These are phyloP conservation scores for Caretta caretta DNA, from an alignment of 2,113 vertebrate genomes.

Conservation along the genomic window DNA sequence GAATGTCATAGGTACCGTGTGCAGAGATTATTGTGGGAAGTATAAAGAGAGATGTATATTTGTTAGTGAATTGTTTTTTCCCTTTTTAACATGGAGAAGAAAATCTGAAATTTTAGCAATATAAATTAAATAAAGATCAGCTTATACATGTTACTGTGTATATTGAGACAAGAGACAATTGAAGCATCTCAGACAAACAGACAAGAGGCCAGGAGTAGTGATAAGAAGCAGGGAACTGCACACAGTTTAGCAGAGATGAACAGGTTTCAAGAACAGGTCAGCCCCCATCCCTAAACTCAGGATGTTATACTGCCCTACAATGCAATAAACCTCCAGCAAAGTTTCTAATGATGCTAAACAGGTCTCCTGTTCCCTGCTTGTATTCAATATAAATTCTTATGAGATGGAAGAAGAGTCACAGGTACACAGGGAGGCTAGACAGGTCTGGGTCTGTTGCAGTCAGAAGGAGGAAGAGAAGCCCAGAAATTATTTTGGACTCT, in stretches of 20 bases:
- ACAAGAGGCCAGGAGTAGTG: neutral
- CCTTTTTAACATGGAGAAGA: conserved; percentile 30
- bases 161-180: neutral
- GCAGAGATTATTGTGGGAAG: conserved; percentile 54
- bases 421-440: neutral
- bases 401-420: neutral
- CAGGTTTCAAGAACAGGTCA: neutral
- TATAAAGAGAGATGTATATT: conserved; percentile 55
- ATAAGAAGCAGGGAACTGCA: neutral
- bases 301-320: neutral
- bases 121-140: conserved; percentile 13
- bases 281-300: neutral
- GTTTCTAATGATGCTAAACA: neutral
- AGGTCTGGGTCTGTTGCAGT: neutral
- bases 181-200: neutral
- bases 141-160: neutral
- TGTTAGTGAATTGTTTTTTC: conserved; percentile 19
- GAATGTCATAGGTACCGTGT: conserved; percentile 22
- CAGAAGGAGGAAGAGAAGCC: neutral
- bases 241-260: neutral
- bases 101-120: conserved; percentile 39
- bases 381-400: neutral
- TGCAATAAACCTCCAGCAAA: neutral
- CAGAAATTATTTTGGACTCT: neutral
- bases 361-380: neutral